Evolutionary conservation across 64 coral and sea anemone genomes (phyloP), one percentile per base, ranked within the genome.

Genomic region (Pocillopora verrucosa): DNA sequence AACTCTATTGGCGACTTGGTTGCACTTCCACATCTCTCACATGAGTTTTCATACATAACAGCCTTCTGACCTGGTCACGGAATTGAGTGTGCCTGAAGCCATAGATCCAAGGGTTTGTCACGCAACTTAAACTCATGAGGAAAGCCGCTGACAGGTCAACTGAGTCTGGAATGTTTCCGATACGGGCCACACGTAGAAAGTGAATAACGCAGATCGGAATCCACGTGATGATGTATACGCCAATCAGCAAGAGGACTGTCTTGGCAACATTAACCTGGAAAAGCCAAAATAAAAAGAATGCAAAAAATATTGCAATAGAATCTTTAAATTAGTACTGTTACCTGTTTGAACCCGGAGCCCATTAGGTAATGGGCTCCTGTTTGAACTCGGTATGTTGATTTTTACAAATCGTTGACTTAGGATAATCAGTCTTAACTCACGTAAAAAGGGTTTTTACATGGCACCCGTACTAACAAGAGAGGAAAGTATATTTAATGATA

Each of bases 31-130:
- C 59, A 9, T 16, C 24, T 82, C 58, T 65, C 62, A 78, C 13
- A 36, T 20, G 63, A 20, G 34, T 76, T 25, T 56, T 96, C 56
- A 96, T 35, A 30, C 90, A 89, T 26, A 96, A 16, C 87, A 96
- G 76, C 63, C 60, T 37, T 30, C 87, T 87, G 2, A 96, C 56
- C 41, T 96, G 90, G 19, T 89, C 65, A 80, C 87, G 87, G 87
- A 96, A 96, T 36, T 96, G 87, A 65, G 62, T 82, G 62, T 96
- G 77, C 16, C 85, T 96, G 58, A 76, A 96, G 63, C 94, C 94
- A 79, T 96, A 96, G 78, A 96, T 96, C 94, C 94, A 96, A 10
- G 94, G 94, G 38, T 96, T 92, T 11, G 94, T 96, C 34, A 96
- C 94, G 60, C 90, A 92, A 74, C 94, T 96, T 20, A 86, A 22